Evolutionary conservation across 2,113 vertebrate species (phyloP).

Genomic region (Ictalurus punctatus): DNA sequence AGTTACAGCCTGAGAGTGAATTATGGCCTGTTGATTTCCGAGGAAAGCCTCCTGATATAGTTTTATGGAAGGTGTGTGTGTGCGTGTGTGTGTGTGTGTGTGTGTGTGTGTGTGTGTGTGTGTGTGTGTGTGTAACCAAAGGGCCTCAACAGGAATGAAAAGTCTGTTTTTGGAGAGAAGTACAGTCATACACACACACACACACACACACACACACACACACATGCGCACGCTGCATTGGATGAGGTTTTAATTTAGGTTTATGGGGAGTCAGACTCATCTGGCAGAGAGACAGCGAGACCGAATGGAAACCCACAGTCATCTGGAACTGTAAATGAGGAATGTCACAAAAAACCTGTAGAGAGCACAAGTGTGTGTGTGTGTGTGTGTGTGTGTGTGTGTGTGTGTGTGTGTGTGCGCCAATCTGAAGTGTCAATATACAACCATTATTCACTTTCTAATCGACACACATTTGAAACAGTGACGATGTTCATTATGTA

Average conservation of each 20-base stretch:
- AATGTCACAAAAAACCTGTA: conserved; percentile 48
- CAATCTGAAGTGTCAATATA: neutral
- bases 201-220: conserved; percentile 25
- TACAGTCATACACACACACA: neutral
- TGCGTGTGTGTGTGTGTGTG: neutral
- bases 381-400: conserved; percentile 26
- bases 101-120: conserved; percentile 7
- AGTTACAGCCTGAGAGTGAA: neutral
- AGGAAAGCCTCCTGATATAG: conserved; percentile 31
- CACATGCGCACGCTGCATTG: conserved; percentile 8
- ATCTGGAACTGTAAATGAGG: conserved; percentile 48
- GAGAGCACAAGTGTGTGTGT: conserved; percentile 10
- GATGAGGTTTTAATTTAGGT: conserved; percentile 49
- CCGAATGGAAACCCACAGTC: conserved; percentile 38
- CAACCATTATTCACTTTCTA: neutral
- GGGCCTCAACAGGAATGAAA: conserved; percentile 32
- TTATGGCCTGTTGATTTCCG: conserved; percentile 37
- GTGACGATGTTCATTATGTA: neutral
- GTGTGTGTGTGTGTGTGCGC: conserved; percentile 16
- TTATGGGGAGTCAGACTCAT: conserved; percentile 45
- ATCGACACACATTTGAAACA: neutral
- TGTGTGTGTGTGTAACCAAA: conserved; percentile 7
- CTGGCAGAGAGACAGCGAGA: conserved; percentile 26
- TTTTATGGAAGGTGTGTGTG: conserved; percentile 14
- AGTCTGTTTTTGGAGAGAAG: conserved; percentile 31